Evolutionary conservation across 2,888 invertebrate genomes (phyloP).

Genomic region (Eupithecia centaureata): DNA sequence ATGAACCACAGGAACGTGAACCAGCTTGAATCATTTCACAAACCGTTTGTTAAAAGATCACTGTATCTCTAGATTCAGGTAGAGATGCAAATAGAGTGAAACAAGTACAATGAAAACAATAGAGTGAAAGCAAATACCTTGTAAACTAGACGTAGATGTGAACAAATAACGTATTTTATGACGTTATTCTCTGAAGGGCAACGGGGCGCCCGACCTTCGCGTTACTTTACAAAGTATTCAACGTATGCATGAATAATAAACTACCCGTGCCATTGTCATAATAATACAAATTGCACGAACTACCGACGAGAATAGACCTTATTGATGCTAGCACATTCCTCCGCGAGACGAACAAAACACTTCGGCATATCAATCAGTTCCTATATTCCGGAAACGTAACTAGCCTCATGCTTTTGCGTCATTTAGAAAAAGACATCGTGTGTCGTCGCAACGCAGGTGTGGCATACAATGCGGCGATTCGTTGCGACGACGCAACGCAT

Average conservation of each 20-base stretch:
- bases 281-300: constrained; percentile 31
- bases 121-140: constrained; percentile 22
- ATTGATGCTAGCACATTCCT: constrained; percentile 30
- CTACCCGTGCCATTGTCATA: constrained; percentile 34
- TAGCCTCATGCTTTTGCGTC: constrained; percentile 25
- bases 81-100: neutral
- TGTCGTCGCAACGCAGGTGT: too few relatives aligned
- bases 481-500: too few relatives aligned
- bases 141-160: constrained; percentile 17
- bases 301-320: constrained; percentile 26
- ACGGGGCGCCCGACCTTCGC: constrained; percentile 35
- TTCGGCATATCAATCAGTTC: constrained; percentile 38
- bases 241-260: constrained; percentile 39
- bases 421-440: constrained; percentile 13
- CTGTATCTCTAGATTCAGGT: neutral
- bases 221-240: constrained; percentile 34
- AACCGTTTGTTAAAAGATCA: neutral
- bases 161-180: constrained; percentile 29
- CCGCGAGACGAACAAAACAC: constrained; percentile 34
- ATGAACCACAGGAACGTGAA: neutral
- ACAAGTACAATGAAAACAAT: constrained; percentile 3
- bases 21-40: neutral
- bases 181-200: constrained; percentile 33
- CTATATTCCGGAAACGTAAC: constrained; percentile 26
- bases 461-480: too few relatives aligned